A percentile compares a stretch with the other conserved stretches of the same genome.
These are phyloP conservation scores for Candidula unifasciata DNA, from an alignment of 2,888 invertebrate genomes.

Conservation along the genomic window DNA sequence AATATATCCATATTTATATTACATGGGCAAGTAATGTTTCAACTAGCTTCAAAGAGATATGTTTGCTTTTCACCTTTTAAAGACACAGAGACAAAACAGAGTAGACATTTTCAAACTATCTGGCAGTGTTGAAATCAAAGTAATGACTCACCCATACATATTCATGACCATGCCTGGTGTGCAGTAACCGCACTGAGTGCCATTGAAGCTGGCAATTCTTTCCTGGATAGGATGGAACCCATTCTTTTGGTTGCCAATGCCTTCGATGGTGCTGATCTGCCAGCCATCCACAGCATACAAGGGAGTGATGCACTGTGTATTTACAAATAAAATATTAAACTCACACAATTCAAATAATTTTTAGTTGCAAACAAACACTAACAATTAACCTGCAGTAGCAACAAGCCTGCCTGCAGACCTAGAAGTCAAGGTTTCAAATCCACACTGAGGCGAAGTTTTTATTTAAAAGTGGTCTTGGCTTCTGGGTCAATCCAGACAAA, in stretches of 20 bases:
- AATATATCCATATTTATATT: too few species aligned
- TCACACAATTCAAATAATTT: background rate
- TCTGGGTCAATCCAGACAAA: too few species aligned
- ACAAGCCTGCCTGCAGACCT: too few species aligned
- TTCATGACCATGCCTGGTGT: conserved; percentile 83
- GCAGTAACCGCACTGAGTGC: conserved; percentile 87
- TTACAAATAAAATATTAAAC: background rate
- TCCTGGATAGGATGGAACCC: conserved; percentile 86
- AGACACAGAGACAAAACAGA: too few species aligned
- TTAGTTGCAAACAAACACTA: conserved; percentile 83
- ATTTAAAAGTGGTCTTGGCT: too few species aligned
- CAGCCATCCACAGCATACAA: conserved; percentile 83
- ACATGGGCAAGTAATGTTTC: too few species aligned
- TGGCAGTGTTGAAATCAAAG: background rate
- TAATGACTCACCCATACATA: conserved; percentile 83
- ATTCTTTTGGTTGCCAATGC: conserved; percentile 82
- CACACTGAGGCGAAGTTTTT: too few species aligned
- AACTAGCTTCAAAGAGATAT: too few species aligned
- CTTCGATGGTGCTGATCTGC: conserved; percentile 86
- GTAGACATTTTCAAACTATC: background rate
- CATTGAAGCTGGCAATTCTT: conserved; percentile 83
- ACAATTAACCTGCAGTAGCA: background rate
- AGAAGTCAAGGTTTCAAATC: too few species aligned
- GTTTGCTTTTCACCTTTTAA: too few species aligned
- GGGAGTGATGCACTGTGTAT: conserved; percentile 82